Evolutionary conservation across 2,797 vertebrate species (phyloP).

Genomic region (Linurgus olivaceus): DNA sequence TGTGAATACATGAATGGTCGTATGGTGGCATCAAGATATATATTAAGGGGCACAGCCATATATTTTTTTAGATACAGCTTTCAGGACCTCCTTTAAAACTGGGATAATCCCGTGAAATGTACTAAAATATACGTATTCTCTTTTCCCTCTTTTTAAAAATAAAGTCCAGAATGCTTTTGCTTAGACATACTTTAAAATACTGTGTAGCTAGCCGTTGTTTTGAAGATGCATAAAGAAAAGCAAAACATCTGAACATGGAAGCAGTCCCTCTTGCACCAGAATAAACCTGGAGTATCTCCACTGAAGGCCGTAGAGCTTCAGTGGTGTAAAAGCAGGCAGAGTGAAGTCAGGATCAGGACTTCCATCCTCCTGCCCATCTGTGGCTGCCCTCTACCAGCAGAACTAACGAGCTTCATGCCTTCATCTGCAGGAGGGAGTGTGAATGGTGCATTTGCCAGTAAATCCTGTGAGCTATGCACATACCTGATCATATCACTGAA

Average conservation of each 20-base stretch:
- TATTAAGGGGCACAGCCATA: background rate
- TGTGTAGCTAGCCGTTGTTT: background rate
- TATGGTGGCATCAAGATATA: background rate
- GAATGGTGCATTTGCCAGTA: background rate
- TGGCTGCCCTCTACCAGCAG: background rate
- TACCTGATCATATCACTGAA: background rate
- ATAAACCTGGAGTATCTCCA: background rate
- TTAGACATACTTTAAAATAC: background rate
- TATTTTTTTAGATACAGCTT: background rate
- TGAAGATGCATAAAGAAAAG: background rate
- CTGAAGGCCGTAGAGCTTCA: background rate
- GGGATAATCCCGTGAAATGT: background rate
- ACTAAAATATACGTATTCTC: slow-evolving; percentile 11
- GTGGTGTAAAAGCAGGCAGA: background rate
- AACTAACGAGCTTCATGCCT: background rate
- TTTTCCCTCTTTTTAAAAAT: slow-evolving; percentile 33
- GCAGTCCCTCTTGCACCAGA: background rate
- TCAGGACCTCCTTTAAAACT: slow-evolving; percentile 12
- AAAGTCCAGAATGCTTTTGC: background rate
- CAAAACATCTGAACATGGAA: background rate
- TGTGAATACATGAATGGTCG: background rate
- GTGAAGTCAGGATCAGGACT: background rate
- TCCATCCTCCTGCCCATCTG: background rate
- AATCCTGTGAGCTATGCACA: background rate
- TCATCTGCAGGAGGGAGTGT: background rate